Percentiles rank a stretch among this genome's conserved stretches.
phyloP scores from a whole-genome alignment of 2,797 vertebrate genomes.

The Margarornis squamiger region DNA sequence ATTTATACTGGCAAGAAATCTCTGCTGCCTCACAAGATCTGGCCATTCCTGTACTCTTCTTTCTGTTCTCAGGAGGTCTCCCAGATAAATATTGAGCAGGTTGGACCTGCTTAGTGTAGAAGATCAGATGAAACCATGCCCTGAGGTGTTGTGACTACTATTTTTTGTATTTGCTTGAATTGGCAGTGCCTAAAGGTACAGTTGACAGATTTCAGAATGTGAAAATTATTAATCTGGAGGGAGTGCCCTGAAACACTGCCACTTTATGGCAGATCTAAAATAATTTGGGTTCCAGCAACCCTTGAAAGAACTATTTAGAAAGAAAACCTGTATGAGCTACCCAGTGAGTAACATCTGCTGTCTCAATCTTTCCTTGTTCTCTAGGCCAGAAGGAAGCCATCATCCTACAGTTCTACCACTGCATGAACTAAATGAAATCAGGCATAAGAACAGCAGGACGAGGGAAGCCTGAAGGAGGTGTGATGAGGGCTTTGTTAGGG shows the following conservation, averaged over 20 bases:
- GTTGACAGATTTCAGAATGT: slow-evolving; percentile 45
- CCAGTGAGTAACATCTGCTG: background rate
- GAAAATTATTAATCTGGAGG: slow-evolving; percentile 27
- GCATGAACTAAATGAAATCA: background rate
- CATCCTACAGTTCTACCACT: background rate
- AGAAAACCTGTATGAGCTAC: background rate
- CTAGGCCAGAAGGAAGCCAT: background rate
- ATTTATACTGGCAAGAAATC: slow-evolving; percentile 26
- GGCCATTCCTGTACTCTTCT: background rate
- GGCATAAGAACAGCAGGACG: background rate
- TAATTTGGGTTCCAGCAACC: background rate
- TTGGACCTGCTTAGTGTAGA: slow-evolving; percentile 9
- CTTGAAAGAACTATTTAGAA: slow-evolving; percentile 13
- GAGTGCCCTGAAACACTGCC: background rate
- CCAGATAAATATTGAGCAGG: background rate
- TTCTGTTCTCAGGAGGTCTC: slow-evolving; percentile 28
- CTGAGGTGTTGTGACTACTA: slow-evolving; percentile 5
- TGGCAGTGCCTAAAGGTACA: slow-evolving; percentile 8
- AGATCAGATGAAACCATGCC: slow-evolving; percentile 29
- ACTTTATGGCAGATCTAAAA: background rate
- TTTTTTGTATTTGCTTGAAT: slow-evolving; percentile 40
- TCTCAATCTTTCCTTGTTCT: background rate
- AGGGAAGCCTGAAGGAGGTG: slow-evolving; percentile 44
- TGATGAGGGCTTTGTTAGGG: slow-evolving; percentile 11
- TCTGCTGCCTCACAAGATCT: slow-evolving; percentile 8